These are phyloP conservation scores for Brachionus koreanus DNA, from an alignment of 1,140 invertebrate species.

Conservation along the genomic window DNA sequence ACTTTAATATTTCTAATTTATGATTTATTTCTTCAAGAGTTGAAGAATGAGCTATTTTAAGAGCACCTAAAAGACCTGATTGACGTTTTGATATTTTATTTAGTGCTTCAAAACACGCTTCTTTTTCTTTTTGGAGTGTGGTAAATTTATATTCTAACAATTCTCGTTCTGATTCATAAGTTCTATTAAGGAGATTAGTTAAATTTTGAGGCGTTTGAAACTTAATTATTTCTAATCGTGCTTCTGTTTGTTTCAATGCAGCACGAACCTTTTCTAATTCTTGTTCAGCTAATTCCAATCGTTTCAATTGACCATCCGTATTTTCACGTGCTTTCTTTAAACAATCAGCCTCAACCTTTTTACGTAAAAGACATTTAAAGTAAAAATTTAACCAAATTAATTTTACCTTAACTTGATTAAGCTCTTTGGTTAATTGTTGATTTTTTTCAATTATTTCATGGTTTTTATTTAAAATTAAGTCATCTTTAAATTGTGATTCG, in stretches of 20 bases:
- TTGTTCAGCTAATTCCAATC: conserved; percentile 33
- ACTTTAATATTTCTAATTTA: conserved; percentile 21
- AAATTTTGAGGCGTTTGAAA: conserved; percentile 29
- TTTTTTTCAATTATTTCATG: conserved; percentile 17
- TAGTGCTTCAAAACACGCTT: conserved; percentile 21
- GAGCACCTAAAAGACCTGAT: conserved; percentile 19
- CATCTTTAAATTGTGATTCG: neutral
- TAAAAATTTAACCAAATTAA: neutral
- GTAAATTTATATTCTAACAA: conserved; percentile 34
- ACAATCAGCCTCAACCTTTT: conserved; percentile 2
- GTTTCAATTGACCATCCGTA: conserved; percentile 28
- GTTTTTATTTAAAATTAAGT: neutral
- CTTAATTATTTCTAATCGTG: neutral
- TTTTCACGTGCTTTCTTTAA: neutral
- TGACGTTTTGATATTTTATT: conserved; percentile 39
- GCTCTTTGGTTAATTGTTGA: neutral
- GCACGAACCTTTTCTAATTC: conserved; percentile 35
- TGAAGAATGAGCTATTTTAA: conserved; percentile 42
- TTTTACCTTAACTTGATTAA: conserved; percentile 21
- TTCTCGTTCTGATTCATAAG: conserved; percentile 31
- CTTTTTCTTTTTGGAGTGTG: conserved; percentile 30
- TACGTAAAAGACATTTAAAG: neutral
- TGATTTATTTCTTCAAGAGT: conserved; percentile 35
- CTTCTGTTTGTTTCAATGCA: conserved; percentile 21
- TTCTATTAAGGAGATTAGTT: conserved; percentile 28